Evolutionary conservation across 1,140 invertebrate species (phyloP), one percentile per base, ranked within the genome.

Genomic region (Atta texana): DNA sequence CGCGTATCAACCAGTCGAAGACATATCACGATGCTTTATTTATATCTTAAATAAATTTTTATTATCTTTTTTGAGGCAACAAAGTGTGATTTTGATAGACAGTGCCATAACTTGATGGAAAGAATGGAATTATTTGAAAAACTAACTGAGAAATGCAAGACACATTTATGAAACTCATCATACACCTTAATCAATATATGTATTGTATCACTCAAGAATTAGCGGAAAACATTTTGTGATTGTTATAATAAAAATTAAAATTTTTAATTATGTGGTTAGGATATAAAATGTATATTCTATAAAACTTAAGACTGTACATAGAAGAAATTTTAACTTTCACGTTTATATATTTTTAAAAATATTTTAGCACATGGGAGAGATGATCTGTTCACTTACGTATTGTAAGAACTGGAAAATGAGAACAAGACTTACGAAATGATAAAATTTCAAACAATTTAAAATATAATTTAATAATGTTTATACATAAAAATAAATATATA

Each of bases 271-370:
- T 80, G 28, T 31, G 81, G 53, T 82, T 78, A 85, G 14, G 24
- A 49, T 24, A 87, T 49, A 61, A 92, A 63, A 49, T 92, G 89
- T 91, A 92, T 88, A 91, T 92, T 92, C 49, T 91, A 85, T 92
- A 87, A 85, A 92, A 91, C 55, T 44, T 59, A 59, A 91, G 86
- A 91, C 61, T 92, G 89, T 92, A 92, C 61, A 92, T 90, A 92
- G 89, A 63, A 82, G 66, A 85, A 87, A 64, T 88, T 91, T 90
- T 89, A 91, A 90, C 57, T 91, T 90, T 90, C 86, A 87, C 86
- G 57, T 86, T 84, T 87, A 85, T 85, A 87, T 84, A 51, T 85
- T 44, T 82, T 87, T 84, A 61, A 53, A 77, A 44, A 64, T 51
- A 63, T 71, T 64, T 21, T 81, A 53, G 21, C 14, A 68, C 53